A percentile compares a stretch with the other conserved stretches of the same genome.
These are phyloP conservation scores for Papilio gigon DNA, from an alignment of 2,888 invertebrate genomes.

Conservation along the genomic window DNA sequence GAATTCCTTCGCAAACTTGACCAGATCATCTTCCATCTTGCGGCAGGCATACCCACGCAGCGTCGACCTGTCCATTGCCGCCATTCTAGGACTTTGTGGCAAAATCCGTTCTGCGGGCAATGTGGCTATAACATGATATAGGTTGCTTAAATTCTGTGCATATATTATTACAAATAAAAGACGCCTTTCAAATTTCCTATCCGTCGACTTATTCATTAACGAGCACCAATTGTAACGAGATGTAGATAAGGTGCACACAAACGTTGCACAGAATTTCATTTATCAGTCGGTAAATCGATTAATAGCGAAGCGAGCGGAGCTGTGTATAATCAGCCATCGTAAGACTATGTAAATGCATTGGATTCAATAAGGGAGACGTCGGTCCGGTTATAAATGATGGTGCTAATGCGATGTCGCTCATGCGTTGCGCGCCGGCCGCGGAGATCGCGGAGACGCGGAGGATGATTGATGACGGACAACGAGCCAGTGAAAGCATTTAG, in stretches of 20 bases:
- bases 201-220: slow-evolving; percentile 26
- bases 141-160: not conserved
- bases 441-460: slow-evolving; percentile 34
- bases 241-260: slow-evolving; percentile 31
- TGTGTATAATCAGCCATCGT: slow-evolving; percentile 40
- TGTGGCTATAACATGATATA: not conserved
- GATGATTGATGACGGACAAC: slow-evolving; percentile 66
- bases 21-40: too few species aligned
- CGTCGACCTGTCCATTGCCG: too few species aligned
- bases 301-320: slow-evolving; percentile 33
- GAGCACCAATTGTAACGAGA: slow-evolving; percentile 15
- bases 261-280: slow-evolving; percentile 25
- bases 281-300: slow-evolving; percentile 35
- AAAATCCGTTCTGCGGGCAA: too few species aligned
- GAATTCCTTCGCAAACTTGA: too few species aligned
- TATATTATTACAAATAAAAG: slow-evolving; percentile 2
- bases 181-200: slow-evolving; percentile 5
- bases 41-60: too few species aligned
- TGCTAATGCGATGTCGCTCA: slow-evolving; percentile 46
- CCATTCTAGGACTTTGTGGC: too few species aligned
- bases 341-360: slow-evolving; percentile 38
- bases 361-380: slow-evolving; percentile 44
- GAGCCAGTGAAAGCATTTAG: slow-evolving; percentile 73
- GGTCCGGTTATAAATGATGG: slow-evolving; percentile 44
- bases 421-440: slow-evolving; percentile 42